phyloP scores from a whole-genome alignment of 2,888 invertebrate genomes.

The Aphrophora alni region DNA sequence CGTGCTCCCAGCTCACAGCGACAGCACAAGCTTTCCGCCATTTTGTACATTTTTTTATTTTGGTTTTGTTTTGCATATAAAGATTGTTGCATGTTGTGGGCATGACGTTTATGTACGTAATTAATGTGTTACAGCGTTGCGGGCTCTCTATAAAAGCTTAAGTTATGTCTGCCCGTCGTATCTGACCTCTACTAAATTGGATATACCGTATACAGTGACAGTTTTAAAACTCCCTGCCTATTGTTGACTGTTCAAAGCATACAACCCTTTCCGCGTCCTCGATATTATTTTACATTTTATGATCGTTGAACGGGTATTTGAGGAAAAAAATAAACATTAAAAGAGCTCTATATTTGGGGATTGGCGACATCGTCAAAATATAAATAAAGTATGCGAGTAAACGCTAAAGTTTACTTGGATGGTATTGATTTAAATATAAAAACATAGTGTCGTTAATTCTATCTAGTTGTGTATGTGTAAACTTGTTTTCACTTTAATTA shows the following conservation, averaged over 20 bases:
- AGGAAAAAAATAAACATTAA: no score
- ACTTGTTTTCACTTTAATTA: no score
- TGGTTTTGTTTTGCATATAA: constrained; percentile 5
- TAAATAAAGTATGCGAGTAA: no score
- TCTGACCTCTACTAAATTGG: constrained; percentile 9
- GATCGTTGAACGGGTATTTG: neutral
- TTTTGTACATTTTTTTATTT: neutral
- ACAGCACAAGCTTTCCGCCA: constrained; percentile 9
- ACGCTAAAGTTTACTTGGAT: no score
- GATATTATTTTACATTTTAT: neutral
- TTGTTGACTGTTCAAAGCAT: neutral
- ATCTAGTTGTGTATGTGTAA: no score
- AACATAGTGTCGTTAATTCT: no score
- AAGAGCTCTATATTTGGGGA: no score
- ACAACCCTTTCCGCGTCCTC: neutral
- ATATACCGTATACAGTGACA: constrained; percentile 2
- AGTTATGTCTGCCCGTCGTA: constrained; percentile 2
- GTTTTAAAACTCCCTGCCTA: neutral
- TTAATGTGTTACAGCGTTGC: neutral
- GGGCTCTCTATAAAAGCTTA: constrained; percentile 6
- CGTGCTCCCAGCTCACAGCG: neutral
- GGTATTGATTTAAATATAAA: no score
- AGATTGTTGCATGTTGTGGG: constrained; percentile 9
- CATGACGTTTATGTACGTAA: constrained; percentile 6
- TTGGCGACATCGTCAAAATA: no score